Conservation (phyloP, 2,113 vertebrate species). For the Edolisoma coerulescens region DNA sequence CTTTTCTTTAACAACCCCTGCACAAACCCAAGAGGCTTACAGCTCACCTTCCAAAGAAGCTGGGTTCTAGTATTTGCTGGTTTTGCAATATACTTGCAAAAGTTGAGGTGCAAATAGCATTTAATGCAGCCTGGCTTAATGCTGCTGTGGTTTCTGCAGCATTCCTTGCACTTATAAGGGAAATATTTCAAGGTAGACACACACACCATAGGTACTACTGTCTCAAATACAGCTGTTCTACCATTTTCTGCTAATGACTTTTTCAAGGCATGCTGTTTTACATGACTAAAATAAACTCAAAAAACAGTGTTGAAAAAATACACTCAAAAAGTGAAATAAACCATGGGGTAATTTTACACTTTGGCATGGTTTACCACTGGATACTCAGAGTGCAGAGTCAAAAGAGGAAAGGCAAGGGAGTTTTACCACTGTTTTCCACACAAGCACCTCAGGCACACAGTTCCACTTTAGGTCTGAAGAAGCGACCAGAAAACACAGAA, state of each 20-base stretch:
- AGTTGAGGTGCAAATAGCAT: background rate
- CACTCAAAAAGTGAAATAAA: background rate
- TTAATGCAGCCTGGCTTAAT: background rate
- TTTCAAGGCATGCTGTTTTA: background rate
- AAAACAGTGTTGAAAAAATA: background rate
- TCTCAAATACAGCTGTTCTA: background rate
- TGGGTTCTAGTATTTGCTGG: background rate
- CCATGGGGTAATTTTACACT: background rate
- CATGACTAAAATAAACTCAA: background rate
- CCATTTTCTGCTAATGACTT: background rate
- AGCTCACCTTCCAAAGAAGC: background rate
- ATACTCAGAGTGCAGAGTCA: background rate
- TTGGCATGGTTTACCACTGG: background rate
- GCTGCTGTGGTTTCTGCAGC: background rate
- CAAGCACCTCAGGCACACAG: background rate
- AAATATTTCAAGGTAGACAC: background rate
- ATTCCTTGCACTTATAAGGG: background rate
- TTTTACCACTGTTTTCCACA: background rate
- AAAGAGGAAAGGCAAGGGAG: background rate
- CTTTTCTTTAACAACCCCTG: background rate
- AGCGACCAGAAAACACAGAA: background rate
- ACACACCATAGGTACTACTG: background rate
- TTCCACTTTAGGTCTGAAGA: background rate
- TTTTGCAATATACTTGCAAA: background rate
- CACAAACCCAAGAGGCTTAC: background rate